Conservation (phyloP, 2,888 invertebrate genomes). For the Scaptomyza caliginosa region DNA sequence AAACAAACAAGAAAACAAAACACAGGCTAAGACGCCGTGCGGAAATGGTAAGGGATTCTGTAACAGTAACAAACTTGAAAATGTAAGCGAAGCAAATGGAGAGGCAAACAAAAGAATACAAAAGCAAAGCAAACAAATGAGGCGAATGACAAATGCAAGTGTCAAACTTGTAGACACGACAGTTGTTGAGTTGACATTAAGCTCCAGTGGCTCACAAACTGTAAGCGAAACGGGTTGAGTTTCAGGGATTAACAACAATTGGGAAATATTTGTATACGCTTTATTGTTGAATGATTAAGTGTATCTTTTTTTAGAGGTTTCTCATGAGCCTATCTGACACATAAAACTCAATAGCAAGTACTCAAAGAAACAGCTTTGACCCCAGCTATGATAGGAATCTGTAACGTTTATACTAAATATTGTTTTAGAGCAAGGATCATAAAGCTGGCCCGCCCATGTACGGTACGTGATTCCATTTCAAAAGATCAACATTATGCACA, state of each 20-base stretch:
- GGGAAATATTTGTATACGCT: conserved; percentile 11
- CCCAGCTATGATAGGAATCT: neutral
- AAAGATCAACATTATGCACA: conserved; percentile 34
- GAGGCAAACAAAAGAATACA: conserved; percentile 52
- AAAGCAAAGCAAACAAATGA: conserved; percentile 54
- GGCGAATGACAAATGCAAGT: conserved; percentile 71
- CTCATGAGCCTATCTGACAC: too few species aligned
- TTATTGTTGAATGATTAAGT: too few species aligned
- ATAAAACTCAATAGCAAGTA: too few species aligned
- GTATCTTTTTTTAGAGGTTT: too few species aligned
- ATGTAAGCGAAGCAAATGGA: conserved; percentile 66
- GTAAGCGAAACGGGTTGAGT: conserved; percentile 1
- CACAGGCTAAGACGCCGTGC: conserved; percentile 25
- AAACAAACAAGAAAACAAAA: conserved; percentile 37
- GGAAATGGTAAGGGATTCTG: conserved; percentile 32
- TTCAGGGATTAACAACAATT: conserved; percentile 19
- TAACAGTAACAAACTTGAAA: conserved; percentile 63
- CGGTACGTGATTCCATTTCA: conserved; percentile 6
- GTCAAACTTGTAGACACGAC: conserved; percentile 56
- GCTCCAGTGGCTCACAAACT: conserved; percentile 52
- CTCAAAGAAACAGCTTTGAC: neutral
- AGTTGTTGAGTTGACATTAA: conserved; percentile 59
- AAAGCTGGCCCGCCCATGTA: conserved; percentile 6
- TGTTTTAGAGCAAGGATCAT: conserved; percentile 4
- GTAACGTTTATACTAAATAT: neutral